Base-by-base conservation (phyloP, 2,113 vertebrate species). In the Ailuropoda melanoleuca region DNA sequence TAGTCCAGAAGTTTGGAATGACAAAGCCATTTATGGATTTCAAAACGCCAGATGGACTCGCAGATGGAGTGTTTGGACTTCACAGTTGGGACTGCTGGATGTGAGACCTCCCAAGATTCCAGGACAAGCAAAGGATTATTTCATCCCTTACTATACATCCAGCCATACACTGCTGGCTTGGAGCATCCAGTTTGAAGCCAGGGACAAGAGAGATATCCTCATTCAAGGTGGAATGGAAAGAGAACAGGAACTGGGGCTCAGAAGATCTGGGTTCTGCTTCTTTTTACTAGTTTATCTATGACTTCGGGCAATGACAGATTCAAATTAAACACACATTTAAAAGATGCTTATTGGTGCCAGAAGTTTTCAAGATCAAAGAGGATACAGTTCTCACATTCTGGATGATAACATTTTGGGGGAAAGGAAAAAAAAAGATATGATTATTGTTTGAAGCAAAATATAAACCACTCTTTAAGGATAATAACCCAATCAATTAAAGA, bases 21-120 rank as follows among this genome's bases (percentile, higher is more conserved):
- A 93, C 53, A 82, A 66, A 34, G n/a, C 74, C 15, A n/a, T 93
- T 91, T 66, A 86, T 34, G 77, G 15, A 96, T 97, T 96, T 97
- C 46, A 53, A 75, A 96, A 95, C n/a, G 26, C 96, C 89, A 96
- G 78, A 90, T 87, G 60, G 43, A 53, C 2, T 89, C 56, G 5
- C 66, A 86, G 66, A 77, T 95, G 87, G 46, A 96, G 9, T 2
- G 15, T 31, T 37, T 97, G 53, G 37, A 50, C 34, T 81, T 60
- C 53, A 10, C 1, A 29, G 62, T 34, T 95, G 46, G 37, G 70
- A 68, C 39, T 83, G 18, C 6, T 0, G 0, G 8, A 43, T 92
- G 26, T 26, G 48, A 94, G 85, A 93, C 46, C 37, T 81, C 74
- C n/a, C 43, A 50, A 58, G 23, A 53, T 70, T 75, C 2, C 3